Conservation (phyloP, 2,797 vertebrate genomes). For the Ataeniobius toweri region DNA sequence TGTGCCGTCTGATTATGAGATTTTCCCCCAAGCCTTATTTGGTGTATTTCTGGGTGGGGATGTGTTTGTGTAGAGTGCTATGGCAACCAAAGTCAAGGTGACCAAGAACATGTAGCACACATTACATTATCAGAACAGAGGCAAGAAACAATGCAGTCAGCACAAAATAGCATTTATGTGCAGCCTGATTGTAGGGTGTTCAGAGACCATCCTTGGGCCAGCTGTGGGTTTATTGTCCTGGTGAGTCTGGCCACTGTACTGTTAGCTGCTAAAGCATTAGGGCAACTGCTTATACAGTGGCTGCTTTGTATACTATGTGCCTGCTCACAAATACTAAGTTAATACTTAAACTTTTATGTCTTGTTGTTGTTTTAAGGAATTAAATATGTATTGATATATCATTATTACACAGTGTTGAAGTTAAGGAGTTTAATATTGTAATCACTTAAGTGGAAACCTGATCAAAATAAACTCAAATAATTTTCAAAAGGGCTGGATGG, state of each 20-base stretch:
- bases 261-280: conserved; percentile 44
- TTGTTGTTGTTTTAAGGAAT: background rate
- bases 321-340: conserved; percentile 40
- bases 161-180: conserved; percentile 81
- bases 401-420: conserved; percentile 36
- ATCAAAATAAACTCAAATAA: background rate
- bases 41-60: conserved; percentile 87
- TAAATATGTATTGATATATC: conserved; percentile 21
- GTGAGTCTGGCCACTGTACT: conserved; percentile 76
- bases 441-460: conserved; percentile 38
- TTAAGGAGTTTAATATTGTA: conserved; percentile 38
- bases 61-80: conserved; percentile 85
- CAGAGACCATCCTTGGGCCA: conserved; percentile 74
- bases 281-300: conserved; percentile 34
- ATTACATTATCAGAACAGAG: conserved; percentile 85
- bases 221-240: conserved; percentile 80
- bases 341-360: conserved; percentile 30
- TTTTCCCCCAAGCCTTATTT: conserved; percentile 84
- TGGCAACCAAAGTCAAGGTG: conserved; percentile 90
- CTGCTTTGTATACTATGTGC: conserved; percentile 31
- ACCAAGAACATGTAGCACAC: conserved; percentile 86
- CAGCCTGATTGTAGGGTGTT: conserved; percentile 80
- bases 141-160: conserved; percentile 84
- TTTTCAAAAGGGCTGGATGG: background rate
- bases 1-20: conserved; percentile 80